A percentile compares a stretch with the other conserved stretches of the same genome.
These are phyloP conservation scores for Phrynocephalus versicolor DNA, from an alignment of 2,113 vertebrate species.

Conservation along the genomic window DNA sequence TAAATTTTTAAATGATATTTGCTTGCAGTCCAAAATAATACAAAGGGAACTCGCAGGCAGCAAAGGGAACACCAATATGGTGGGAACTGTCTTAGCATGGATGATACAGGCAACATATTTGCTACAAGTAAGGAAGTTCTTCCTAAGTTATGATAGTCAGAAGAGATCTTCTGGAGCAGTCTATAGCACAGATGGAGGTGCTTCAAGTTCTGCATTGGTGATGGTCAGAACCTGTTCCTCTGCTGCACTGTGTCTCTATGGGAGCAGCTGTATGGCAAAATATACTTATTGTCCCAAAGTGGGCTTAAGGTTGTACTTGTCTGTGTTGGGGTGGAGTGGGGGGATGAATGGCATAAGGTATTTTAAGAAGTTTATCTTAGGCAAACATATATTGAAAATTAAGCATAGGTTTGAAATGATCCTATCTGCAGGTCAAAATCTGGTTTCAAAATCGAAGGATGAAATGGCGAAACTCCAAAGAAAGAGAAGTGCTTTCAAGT, in stretches of 20 bases:
- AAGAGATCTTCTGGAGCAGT: not conserved
- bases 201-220: not conserved
- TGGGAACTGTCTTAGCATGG: no score
- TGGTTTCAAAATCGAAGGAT: slow-evolving; percentile 99
- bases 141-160: not conserved
- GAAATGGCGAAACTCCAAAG: slow-evolving; percentile 98
- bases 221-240: not conserved
- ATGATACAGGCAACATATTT: not conserved
- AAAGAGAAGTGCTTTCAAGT: slow-evolving; percentile 86
- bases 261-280: not conserved
- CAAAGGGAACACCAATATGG: no score
- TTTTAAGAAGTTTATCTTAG: slow-evolving; percentile 4
- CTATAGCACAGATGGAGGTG: not conserved
- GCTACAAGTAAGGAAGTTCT: not conserved
- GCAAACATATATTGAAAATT: slow-evolving; percentile 35
- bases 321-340: not conserved
- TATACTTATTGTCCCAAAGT: not conserved
- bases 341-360: not conserved
- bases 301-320: not conserved
- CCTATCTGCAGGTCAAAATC: slow-evolving; percentile 90
- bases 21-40: not conserved
- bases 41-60: not conserved
- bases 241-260: not conserved
- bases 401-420: slow-evolving; percentile 48
- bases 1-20: not conserved